Conservation (phyloP, 2,888 invertebrate species). For the Protophormia terraenovae region DNA sequence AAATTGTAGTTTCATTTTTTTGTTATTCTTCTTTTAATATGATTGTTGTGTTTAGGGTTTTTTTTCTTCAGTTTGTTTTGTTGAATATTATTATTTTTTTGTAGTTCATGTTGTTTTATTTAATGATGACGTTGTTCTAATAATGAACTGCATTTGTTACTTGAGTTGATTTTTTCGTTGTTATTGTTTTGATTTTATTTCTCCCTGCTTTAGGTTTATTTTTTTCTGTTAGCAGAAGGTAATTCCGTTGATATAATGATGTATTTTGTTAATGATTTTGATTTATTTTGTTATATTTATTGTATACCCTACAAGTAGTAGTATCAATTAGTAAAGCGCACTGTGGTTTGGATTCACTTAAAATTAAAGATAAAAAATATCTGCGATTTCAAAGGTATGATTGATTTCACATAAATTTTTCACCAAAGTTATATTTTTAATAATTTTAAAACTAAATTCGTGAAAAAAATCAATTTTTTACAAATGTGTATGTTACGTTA, state of each 20-base stretch:
- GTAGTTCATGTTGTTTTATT: constrained; percentile 30
- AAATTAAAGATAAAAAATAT: no score
- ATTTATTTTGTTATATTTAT: constrained; percentile 33
- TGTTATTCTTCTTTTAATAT: no score
- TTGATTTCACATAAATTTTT: no score
- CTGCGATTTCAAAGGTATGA: no score
- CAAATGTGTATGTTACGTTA: no score
- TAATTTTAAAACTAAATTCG: no score
- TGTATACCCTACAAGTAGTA: background rate
- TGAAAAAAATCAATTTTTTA: no score
- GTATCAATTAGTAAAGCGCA: background rate
- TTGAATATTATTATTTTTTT: background rate
- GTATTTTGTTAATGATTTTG: constrained; percentile 61
- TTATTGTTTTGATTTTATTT: constrained; percentile 23
- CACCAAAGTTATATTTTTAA: no score
- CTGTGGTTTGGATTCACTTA: background rate
- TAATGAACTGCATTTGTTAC: constrained; percentile 53
- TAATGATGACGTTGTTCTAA: constrained; percentile 54
- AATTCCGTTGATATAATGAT: constrained; percentile 53
- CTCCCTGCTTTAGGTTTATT: background rate
- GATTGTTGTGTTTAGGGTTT: constrained; percentile 41
- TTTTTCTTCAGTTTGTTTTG: background rate
- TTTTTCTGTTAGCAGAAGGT: constrained; percentile 2
- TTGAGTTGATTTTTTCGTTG: constrained; percentile 25
- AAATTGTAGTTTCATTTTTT: constrained; percentile 28